Base-by-base conservation (phyloP, 1,140 invertebrate species). In the Bombus consobrinus region DNA sequence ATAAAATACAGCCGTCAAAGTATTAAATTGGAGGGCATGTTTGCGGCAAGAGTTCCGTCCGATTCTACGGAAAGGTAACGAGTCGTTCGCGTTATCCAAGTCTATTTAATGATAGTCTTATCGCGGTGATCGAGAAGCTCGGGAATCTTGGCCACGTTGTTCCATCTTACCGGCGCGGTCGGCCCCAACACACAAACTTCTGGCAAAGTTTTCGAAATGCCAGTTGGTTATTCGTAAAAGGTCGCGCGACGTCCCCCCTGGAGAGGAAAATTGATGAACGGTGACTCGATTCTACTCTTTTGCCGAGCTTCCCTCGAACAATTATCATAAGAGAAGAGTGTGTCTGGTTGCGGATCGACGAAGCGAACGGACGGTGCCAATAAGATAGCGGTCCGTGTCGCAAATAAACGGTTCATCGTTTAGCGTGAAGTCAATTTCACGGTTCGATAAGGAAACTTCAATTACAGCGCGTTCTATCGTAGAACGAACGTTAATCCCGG, bases 401-500 rank as follows among this genome's bases (percentile, higher is more conserved):
- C 25, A 32, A 32, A 41, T 59, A 81, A 81, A 82, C 39, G 43
- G 18, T 28, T 76, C 37, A 8, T 18, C 74, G 62, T 69, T 78
- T 83, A 83, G 47, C 74, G 64, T 22, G 13, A 78, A 78, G 74
- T 83, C 74, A 83, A 83, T 83, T 83, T 83, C 81, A 83, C 74
- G 81, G 81, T 83, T 83, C 47, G 81, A 13, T 43, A 77, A 57
- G 81, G 62, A 69, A 64, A 13, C 64, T 78, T 83, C 74, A 34
- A 83, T 83, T 59, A 78, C 37, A 77, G 13, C 15, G 12, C 34
- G 41, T 28, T 59, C 34, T 34, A 47, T 47, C 0, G 43, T 47
- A 57, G 64, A 39, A 34, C 3, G 22, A 41, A 34, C 22, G 43
- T 13, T 83, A 83, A 83, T 83, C 59, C 59, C 2, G 28, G 22